These are phyloP conservation scores for Nebria salina DNA, from an alignment of 2,888 invertebrate genomes.

Conservation along the genomic window DNA sequence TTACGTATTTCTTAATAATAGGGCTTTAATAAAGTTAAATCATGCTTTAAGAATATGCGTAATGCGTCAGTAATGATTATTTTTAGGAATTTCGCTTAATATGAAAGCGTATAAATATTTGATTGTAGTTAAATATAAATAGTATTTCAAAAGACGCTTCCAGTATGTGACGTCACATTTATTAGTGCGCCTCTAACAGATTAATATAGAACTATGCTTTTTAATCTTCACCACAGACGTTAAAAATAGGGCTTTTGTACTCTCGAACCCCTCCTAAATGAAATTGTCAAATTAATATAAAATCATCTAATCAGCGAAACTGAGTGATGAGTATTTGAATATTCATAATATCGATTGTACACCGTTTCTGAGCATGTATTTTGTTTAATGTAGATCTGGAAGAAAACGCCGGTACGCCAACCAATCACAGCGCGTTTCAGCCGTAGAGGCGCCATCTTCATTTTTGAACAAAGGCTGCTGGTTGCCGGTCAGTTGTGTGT, in stretches of 20 bases:
- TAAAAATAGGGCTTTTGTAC: conserved; percentile 63
- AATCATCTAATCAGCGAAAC: conserved; percentile 49
- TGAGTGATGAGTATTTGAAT: conserved; percentile 44
- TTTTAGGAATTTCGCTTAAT: conserved; percentile 5
- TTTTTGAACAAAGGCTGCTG: conserved; percentile 80
- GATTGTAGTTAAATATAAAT: conserved; percentile 21
- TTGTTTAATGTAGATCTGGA: conserved; percentile 36
- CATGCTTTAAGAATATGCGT: not conserved
- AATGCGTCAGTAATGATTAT: not conserved
- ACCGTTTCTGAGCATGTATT: conserved; percentile 13
- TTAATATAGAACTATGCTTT: conserved; percentile 56
- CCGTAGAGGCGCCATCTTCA: conserved; percentile 82
- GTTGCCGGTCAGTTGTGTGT: conserved; percentile 76
- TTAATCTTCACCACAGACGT: conserved; percentile 49
- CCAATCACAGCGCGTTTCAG: conserved; percentile 63
- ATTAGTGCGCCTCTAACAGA: conserved; percentile 45
- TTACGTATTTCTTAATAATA: not conserved
- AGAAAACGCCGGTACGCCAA: conserved; percentile 59
- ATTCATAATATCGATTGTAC: conserved; percentile 37
- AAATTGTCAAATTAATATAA: conserved; percentile 58
- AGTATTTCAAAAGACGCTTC: conserved; percentile 37
- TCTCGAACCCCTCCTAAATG: conserved; percentile 75
- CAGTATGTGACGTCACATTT: conserved; percentile 44
- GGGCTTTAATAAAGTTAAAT: not conserved
- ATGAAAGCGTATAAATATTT: conserved; percentile 19